A percentile compares a stretch with the other conserved stretches of the same genome.
phyloP scores from a whole-genome alignment of 2,797 vertebrate species.

The Enteromius treurensis region DNA sequence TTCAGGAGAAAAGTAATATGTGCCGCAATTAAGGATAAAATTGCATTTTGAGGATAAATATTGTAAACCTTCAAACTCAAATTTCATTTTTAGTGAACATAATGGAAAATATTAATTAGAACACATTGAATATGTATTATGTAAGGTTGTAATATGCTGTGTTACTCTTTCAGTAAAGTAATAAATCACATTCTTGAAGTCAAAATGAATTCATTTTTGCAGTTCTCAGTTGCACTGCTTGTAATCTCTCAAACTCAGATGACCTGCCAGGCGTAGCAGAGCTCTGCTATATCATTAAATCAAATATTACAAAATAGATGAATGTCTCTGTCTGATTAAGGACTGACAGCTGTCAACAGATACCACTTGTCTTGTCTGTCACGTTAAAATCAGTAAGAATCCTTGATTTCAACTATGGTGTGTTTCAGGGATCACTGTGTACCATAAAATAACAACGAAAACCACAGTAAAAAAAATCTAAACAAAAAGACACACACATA shows the following conservation, averaged over 20 bases:
- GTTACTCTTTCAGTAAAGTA: neutral
- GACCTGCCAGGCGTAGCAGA: neutral
- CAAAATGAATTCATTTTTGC: constrained; percentile 17
- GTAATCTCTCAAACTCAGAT: neutral
- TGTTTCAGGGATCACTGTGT: neutral
- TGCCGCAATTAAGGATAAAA: neutral
- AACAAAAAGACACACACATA: constrained; percentile 61
- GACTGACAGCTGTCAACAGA: neutral
- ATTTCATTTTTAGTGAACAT: neutral
- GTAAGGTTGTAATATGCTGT: neutral
- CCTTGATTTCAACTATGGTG: neutral
- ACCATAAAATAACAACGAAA: constrained; percentile 37
- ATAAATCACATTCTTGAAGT: constrained; percentile 5
- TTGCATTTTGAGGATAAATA: constrained; percentile 13
- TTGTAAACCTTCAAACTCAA: constrained; percentile 9
- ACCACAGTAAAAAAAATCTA: constrained; percentile 45
- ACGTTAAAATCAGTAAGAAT: neutral
- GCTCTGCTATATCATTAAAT: neutral
- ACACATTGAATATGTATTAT: neutral
- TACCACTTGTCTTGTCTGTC: neutral
- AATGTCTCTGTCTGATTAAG: neutral
- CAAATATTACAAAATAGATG: neutral
- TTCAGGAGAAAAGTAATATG: constrained; percentile 5
- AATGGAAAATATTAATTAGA: neutral
- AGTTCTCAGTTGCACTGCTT: neutral